Evolutionary conservation across 2,113 vertebrate species (phyloP), one percentile per base, ranked within the genome.

Genomic region (Engraulis encrasicolus): DNA sequence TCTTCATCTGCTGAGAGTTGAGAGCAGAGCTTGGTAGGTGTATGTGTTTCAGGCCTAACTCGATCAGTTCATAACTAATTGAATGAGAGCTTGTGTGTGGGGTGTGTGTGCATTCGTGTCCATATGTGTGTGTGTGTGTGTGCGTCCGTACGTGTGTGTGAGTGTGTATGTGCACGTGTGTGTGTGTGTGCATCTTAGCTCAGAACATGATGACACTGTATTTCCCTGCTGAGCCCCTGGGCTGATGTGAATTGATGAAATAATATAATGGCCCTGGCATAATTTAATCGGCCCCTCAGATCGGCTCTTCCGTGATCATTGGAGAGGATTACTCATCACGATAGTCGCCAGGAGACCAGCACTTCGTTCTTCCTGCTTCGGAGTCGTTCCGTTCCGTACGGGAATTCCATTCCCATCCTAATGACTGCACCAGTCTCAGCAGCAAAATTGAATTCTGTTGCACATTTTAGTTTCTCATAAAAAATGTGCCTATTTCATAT

Each of bases 381-480:
- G 61, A 89, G 88, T 90, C 89, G 86, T 85, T 89, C 90, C 89
- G 86, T 85, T 89, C 90, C 86, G 87, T 89, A 88, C 90, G 84
- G 38, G 90, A 94, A 93, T 92, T 92, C 93, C 91, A 93, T 94
- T 95, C 93, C 86, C 87, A 89, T 89, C 83, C 85, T 91, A 94
- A 94, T 92, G 91, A 93, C 86, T 6, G 50, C 89, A 37, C 58
- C 85, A 89, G 91, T 79, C 86, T 85, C 88, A 88, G 91, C 87
- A 92, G 84, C 89, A 88, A 92, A 91, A 91, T 93, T 90, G 83
- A 92, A 91, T 91, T 86, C 87, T 91, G 90, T 93, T 78, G 82
- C 89, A 52, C 90, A 5, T 91, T 48, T 81, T 58, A 91, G 90
- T 93, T 88, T 85, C 88, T 88, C 89, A 88, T 92, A 89, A 87